Conservation (phyloP, 2,888 invertebrate genomes). For the Monochamus alternatus region DNA sequence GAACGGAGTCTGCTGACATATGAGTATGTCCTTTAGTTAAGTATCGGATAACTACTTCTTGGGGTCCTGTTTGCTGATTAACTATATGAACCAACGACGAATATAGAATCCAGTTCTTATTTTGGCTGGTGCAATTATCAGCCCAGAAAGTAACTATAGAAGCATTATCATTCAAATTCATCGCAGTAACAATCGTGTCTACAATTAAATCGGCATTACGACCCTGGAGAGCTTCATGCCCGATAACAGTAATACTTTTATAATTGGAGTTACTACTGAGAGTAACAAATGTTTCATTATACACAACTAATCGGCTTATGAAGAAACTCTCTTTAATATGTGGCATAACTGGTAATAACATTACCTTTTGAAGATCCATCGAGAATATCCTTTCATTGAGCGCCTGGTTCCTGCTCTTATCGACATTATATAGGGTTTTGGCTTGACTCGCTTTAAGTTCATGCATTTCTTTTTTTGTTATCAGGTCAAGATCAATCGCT, state of each 20-base stretch:
- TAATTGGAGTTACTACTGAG: slow-evolving; percentile 27
- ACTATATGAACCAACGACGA: slow-evolving; percentile 1
- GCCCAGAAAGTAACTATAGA: slow-evolving; percentile 36
- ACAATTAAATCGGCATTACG: slow-evolving; percentile 38
- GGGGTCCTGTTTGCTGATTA: slow-evolving; percentile 23
- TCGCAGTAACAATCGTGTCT: slow-evolving; percentile 26
- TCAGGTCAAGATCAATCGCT: neutral
- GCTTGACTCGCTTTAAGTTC: slow-evolving; percentile 8
- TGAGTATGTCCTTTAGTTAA: slow-evolving; percentile 33
- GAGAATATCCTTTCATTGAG: slow-evolving; percentile 25
- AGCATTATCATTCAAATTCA: slow-evolving; percentile 24
- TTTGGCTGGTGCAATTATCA: slow-evolving; percentile 41
- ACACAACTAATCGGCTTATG: slow-evolving; percentile 35
- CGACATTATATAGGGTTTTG: neutral
- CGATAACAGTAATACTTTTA: slow-evolving; percentile 36
- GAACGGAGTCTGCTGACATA: slow-evolving; percentile 16
- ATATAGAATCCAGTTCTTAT: slow-evolving; percentile 39
- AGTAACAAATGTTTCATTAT: slow-evolving; percentile 37
- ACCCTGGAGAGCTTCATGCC: slow-evolving; percentile 42
- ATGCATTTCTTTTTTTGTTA: neutral
- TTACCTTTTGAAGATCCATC: slow-evolving; percentile 42
- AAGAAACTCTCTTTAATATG: slow-evolving; percentile 40
- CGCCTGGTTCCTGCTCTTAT: neutral
- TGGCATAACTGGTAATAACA: slow-evolving; percentile 40
- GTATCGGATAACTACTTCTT: slow-evolving; percentile 15